Evolutionary conservation across 2,797 vertebrate species (phyloP).

Genomic region (Sparidentex hasta): DNA sequence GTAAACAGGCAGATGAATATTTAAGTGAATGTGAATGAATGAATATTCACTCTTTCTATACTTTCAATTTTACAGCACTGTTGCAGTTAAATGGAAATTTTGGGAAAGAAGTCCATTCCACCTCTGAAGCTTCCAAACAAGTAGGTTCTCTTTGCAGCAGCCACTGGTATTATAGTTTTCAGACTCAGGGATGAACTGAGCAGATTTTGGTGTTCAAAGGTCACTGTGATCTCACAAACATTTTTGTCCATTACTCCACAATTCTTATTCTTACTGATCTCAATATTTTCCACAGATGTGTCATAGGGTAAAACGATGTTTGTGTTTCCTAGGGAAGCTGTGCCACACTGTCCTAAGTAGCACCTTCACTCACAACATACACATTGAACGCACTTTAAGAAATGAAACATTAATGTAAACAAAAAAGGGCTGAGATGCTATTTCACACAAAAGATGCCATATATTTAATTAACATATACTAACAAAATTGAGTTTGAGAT

Average conservation of each 20-base stretch:
- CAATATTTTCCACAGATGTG: too few species aligned
- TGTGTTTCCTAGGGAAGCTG: too few species aligned
- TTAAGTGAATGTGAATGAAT: too few species aligned
- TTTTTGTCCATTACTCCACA: too few species aligned
- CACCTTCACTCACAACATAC: neutral
- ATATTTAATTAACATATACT: neutral
- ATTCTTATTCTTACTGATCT: too few species aligned
- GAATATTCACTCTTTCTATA: neutral
- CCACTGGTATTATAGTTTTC: conserved; percentile 1
- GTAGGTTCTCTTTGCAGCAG: conserved; percentile 83
- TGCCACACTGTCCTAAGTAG: too few species aligned
- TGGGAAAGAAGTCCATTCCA: conserved; percentile 91
- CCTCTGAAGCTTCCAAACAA: conserved; percentile 92
- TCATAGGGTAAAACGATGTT: too few species aligned
- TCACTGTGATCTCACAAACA: too few species aligned
- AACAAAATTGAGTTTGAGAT: neutral
- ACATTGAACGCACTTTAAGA: neutral
- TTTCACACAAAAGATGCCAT: neutral
- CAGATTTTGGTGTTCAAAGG: too few species aligned
- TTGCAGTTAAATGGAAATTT: conserved; percentile 92
- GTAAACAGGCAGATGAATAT: neutral
- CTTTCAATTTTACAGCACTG: conserved; percentile 89
- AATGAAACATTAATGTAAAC: neutral
- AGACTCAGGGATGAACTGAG: too few species aligned
- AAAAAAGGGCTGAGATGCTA: neutral